These are phyloP conservation scores for Gymnoscopelus braueri DNA, from an alignment of 2,797 vertebrate genomes.

Conservation along the genomic window DNA sequence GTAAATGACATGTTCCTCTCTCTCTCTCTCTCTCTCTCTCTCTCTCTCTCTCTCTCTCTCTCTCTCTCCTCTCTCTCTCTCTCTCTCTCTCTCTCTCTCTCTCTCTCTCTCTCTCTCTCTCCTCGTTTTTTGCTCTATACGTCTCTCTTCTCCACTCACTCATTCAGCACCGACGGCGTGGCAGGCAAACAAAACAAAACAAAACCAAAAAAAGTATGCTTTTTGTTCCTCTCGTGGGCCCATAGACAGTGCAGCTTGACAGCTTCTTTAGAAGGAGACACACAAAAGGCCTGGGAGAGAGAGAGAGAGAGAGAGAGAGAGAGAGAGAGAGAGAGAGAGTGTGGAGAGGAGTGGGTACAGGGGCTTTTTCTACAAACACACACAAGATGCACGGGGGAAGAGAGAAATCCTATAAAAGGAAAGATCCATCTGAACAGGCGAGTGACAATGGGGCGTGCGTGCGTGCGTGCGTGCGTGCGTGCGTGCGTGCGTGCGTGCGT, in stretches of 20 bases:
- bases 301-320: constrained; percentile 6
- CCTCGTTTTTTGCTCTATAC: constrained; percentile 75
- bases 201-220: constrained; percentile 69
- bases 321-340: neutral
- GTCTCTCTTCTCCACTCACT: constrained; percentile 67
- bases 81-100: constrained; percentile 81
- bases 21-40: constrained; percentile 12
- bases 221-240: constrained; percentile 73
- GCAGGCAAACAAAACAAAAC: constrained; percentile 71
- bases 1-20: constrained; percentile 98
- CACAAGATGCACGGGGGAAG: neutral
- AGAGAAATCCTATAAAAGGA: neutral
- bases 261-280: constrained; percentile 95
- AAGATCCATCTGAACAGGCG: constrained; percentile 39
- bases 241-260: constrained; percentile 87
- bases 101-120: constrained; percentile 74
- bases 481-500: neutral
- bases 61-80: constrained; percentile 69
- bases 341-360: constrained; percentile 2
- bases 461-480: neutral
- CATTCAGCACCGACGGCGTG: constrained; percentile 52
- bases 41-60: constrained; percentile 80
- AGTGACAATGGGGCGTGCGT: constrained; percentile 51
- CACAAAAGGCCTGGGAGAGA: constrained; percentile 87
- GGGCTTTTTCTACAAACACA: neutral